phyloP scores from a whole-genome alignment of 2,113 vertebrate species.

The Chelonoidis abingdonii region DNA sequence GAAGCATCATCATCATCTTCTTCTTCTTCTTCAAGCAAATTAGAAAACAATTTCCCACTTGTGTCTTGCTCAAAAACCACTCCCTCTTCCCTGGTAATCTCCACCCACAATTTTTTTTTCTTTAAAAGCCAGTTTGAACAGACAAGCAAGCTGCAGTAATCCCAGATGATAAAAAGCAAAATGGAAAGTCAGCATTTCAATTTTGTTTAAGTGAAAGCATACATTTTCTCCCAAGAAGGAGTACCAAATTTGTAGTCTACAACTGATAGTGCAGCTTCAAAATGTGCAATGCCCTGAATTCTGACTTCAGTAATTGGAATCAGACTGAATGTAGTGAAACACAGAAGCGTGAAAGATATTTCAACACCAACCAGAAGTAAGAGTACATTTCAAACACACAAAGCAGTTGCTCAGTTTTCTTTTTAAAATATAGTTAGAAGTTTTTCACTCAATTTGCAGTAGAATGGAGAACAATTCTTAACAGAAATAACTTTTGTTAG shows the following conservation, averaged over 20 bases:
- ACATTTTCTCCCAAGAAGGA: not conserved
- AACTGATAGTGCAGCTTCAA: not conserved
- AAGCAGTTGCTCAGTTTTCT: not conserved
- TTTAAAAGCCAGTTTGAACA: not conserved
- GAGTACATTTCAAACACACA: not conserved
- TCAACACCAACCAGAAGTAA: not conserved
- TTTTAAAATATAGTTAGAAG: not conserved
- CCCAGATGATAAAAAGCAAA: not conserved
- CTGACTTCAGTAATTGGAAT: not conserved
- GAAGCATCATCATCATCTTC: not conserved
- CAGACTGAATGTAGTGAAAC: not conserved
- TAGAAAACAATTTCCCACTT: no score
- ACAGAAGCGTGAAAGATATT: not conserved
- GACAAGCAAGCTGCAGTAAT: not conserved
- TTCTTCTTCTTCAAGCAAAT: not conserved
- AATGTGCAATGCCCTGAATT: not conserved
- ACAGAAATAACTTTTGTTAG: slow-evolving; percentile 26
- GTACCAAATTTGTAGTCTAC: not conserved
- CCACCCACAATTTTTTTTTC: not conserved
- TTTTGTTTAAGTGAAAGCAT: not conserved
- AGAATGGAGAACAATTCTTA: not conserved
- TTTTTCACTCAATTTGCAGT: not conserved
- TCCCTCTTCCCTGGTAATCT: no score
- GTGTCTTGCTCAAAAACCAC: no score
- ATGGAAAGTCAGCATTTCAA: not conserved